phyloP scores from a whole-genome alignment of 2,888 invertebrate species.

The Euspilapteryx auroguttella region DNA sequence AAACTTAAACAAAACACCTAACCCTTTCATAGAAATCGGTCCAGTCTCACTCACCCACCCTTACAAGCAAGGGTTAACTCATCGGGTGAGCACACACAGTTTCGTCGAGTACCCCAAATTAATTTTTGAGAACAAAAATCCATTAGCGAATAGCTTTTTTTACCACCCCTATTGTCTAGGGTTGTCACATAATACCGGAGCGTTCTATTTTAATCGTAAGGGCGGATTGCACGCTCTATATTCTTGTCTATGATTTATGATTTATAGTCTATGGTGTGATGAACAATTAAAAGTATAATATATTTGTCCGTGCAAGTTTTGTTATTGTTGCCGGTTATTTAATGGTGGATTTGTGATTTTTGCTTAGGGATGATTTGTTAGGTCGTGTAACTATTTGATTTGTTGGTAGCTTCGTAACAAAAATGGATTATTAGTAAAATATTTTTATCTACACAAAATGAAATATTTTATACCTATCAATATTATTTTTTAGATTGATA shows the following conservation, averaged over 20 bases:
- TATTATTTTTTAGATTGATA: no score
- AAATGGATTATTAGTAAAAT: no score
- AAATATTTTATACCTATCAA: no score
- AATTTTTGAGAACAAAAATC: constrained; percentile 58
- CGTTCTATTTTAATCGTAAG: constrained; percentile 45
- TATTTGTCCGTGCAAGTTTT: constrained; percentile 46
- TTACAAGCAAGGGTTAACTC: constrained; percentile 20
- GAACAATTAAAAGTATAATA: constrained; percentile 51
- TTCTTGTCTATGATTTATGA: constrained; percentile 57
- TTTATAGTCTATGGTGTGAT: constrained; percentile 41
- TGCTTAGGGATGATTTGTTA: no score
- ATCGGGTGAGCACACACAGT: constrained; percentile 47
- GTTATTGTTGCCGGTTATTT: constrained; percentile 30
- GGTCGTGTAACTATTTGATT: no score
- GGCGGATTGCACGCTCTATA: constrained; percentile 42
- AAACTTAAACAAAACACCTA: no score
- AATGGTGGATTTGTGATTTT: no score
- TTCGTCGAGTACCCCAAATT: constrained; percentile 54
- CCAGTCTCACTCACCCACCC: constrained; percentile 11
- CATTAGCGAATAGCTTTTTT: constrained; percentile 49
- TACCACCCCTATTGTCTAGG: constrained; percentile 36
- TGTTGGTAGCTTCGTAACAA: no score
- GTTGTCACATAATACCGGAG: constrained; percentile 54
- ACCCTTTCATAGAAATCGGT: no score
- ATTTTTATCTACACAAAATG: no score